Evolutionary conservation across 2,888 invertebrate genomes (phyloP).

Genomic region (Eutolmus rufibarbis): DNA sequence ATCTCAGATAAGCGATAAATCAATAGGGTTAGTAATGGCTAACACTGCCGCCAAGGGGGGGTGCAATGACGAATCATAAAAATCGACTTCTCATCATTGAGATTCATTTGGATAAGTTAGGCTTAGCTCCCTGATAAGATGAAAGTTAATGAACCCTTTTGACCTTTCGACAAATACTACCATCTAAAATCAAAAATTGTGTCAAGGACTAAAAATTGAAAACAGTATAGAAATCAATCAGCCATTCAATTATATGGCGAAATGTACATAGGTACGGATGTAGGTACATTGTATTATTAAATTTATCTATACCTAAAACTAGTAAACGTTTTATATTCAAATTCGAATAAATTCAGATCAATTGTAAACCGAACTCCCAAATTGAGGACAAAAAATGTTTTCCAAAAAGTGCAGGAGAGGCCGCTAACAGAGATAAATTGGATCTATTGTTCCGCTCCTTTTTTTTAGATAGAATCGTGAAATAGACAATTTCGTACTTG

Average conservation of each 20-base stretch:
- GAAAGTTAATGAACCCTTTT: background rate
- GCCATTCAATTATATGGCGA: no score
- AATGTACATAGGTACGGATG: no score
- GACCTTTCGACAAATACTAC: background rate
- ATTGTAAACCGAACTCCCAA: background rate
- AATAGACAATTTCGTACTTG: background rate
- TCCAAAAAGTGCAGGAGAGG: background rate
- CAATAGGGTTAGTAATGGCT: background rate
- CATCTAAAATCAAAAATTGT: background rate
- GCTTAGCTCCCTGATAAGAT: background rate
- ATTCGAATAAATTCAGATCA: background rate
- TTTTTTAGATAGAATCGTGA: background rate
- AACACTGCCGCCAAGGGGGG: background rate
- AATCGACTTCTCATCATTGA: background rate
- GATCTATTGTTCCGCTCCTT: background rate
- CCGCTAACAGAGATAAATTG: background rate
- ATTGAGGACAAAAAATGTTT: background rate
- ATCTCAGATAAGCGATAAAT: background rate
- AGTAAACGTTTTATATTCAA: background rate
- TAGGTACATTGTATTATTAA: background rate
- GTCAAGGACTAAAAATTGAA: background rate
- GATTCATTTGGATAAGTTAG: background rate
- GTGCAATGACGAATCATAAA: background rate
- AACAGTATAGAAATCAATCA: no score
- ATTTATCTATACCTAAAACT: background rate